A percentile compares a stretch with the other conserved stretches of the same genome.
Conservation (phyloP, 2,888 invertebrate genomes). For the Lepidocyrtinus sp. region DNA sequence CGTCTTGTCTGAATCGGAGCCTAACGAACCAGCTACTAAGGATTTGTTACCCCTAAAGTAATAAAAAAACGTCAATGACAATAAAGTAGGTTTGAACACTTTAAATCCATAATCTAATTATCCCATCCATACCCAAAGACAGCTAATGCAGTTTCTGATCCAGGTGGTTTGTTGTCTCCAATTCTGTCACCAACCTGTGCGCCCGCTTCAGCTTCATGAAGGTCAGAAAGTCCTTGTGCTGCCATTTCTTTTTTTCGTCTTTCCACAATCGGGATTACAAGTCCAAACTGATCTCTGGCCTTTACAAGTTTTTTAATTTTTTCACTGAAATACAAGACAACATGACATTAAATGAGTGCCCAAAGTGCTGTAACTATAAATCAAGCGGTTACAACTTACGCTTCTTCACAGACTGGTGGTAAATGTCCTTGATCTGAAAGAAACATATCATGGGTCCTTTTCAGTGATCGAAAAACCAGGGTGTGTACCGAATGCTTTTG, state of each 20-base stretch:
- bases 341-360: conserved; percentile 17
- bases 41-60: conserved; percentile 58
- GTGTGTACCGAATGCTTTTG: conserved; percentile 98
- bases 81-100: conserved; percentile 8
- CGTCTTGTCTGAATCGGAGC: conserved; percentile 49
- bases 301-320: conserved; percentile 82
- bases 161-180: conserved; percentile 29
- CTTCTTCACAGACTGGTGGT: conserved; percentile 86
- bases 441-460: conserved; percentile 98
- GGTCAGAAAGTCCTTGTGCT: conserved; percentile 60
- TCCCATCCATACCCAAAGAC: conserved; percentile 40
- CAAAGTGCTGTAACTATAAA: conserved; percentile 3
- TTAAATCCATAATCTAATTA: too few species aligned
- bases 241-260: conserved; percentile 76
- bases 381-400: conserved; percentile 76
- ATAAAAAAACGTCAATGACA: neutral
- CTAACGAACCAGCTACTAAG: conserved; percentile 43
- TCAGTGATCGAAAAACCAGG: conserved; percentile 95
- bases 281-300: conserved; percentile 87
- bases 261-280: conserved; percentile 85
- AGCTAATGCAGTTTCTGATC: conserved; percentile 53
- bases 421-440: conserved; percentile 89
- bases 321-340: conserved; percentile 77
- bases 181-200: conserved; percentile 19
- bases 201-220: conserved; percentile 53